phyloP scores from a whole-genome alignment of 92 coral and sea anemone species.

The Siderastrea siderea region DNA sequence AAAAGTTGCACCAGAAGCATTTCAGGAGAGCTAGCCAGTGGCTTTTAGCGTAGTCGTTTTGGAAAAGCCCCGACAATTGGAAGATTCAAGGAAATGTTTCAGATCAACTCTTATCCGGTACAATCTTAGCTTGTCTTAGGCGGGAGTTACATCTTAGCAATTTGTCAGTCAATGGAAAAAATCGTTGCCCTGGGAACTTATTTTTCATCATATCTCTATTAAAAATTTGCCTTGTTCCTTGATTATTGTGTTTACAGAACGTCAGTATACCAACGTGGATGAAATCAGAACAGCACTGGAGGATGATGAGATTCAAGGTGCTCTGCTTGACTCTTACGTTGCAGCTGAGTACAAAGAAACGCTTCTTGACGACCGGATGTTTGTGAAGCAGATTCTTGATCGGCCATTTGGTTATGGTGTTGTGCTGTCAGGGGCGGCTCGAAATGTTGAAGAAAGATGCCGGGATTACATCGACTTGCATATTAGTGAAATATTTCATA shows the following conservation, averaged over 20 bases:
- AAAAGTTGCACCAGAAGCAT: no score
- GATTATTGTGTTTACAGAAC: slow-evolving; percentile 16
- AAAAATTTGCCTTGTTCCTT: no score
- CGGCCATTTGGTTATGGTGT: slow-evolving; percentile 69
- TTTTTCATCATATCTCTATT: no score
- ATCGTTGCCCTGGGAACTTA: no score
- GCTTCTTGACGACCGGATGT: slow-evolving; percentile 55
- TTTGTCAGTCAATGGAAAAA: no score
- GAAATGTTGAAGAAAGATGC: slow-evolving; percentile 38
- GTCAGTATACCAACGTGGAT: slow-evolving; percentile 43
- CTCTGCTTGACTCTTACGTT: slow-evolving; percentile 78
- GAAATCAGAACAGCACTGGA: slow-evolving; percentile 71
- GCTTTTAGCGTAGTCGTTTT: no score
- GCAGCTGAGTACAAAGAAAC: slow-evolving; percentile 79
- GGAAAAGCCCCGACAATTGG: no score
- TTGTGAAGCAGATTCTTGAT: slow-evolving; percentile 19
- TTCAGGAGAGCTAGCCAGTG: no score
- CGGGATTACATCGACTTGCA: slow-evolving; percentile 60
- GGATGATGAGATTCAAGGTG: slow-evolving; percentile 69
- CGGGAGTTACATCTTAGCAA: no score
- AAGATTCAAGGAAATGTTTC: not conserved
- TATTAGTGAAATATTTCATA: slow-evolving; percentile 35
- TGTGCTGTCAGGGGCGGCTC: slow-evolving; percentile 70
- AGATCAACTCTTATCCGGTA: not conserved
- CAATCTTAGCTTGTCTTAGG: no score